Base-by-base conservation (phyloP, 2,888 invertebrate species). In the Limnephilus lunatus region DNA sequence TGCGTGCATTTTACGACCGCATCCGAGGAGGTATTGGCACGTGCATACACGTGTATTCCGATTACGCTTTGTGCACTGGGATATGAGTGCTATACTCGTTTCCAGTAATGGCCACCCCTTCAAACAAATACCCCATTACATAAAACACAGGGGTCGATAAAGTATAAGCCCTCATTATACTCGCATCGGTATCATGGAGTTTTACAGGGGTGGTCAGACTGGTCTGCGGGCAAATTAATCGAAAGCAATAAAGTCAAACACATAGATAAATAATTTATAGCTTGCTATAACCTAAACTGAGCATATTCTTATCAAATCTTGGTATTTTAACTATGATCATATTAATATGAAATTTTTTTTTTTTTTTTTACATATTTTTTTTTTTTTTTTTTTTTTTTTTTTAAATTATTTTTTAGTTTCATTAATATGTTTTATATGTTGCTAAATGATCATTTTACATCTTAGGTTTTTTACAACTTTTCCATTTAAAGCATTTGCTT, bases 121-220 rank as follows among this genome's bases (percentile, higher is more conserved):
- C 88, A 88, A 92, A 92, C 92, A 92, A 92, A 92, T 90, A 92
- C 68, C 81, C 90, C 81, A 86, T 90, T 90, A 92, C 85, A 85
- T 90, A 90, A 90, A 92, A 90, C 32, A 85, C 90, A 85, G 32
- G 85, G 85, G 89, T 44, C 85, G 85, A 90, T 92, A 92, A 92
- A 92, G 81, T 92, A 81, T 82, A 85, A 92, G 85, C 82, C 14
- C 82, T 31, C 19, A 82, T 82, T 82, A 81, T 82, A 11, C 82
- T 25, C 15, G 32, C 31, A 44, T 25, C 53, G 53, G 53, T 68
- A 68, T 19, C 25, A 68, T 0, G 25, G 25, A 68, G 53, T 19
- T 15, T 68, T 68, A 25, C 53, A 25, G 53, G 53, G 53, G 53
- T 25, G 53, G 53, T 53, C 53, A 53, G 53, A 15, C 5, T 19